A percentile compares a stretch with the other conserved stretches of the same genome.
These are phyloP conservation scores for Microcebus murinus DNA, from an alignment of 2,113 vertebrate genomes.

Conservation along the genomic window DNA sequence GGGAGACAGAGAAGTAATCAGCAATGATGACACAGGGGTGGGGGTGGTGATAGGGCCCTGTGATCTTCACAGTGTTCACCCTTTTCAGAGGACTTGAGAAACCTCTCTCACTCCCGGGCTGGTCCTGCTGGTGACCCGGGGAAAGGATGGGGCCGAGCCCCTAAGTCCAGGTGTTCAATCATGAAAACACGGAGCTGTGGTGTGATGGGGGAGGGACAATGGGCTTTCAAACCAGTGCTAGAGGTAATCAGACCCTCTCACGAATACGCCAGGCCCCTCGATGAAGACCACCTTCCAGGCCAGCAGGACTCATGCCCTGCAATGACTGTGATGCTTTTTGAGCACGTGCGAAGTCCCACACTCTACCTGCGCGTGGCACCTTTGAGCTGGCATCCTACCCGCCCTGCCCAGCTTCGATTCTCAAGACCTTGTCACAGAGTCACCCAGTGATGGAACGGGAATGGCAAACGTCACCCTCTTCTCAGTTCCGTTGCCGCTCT, in stretches of 20 bases:
- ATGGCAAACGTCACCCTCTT: not conserved
- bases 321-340: too few relatives aligned
- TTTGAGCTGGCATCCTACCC: not conserved
- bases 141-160: too few relatives aligned
- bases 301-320: accelerated
- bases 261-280: not conserved
- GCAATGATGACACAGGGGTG: not conserved
- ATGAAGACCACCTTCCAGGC: not conserved
- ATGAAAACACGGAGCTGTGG: not conserved
- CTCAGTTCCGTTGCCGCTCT: not conserved
- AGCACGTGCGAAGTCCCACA: not conserved
- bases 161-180: not conserved
- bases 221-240: not conserved
- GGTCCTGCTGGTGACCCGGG: not conserved
- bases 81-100: not conserved
- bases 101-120: not conserved
- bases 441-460: not conserved
- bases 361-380: not conserved
- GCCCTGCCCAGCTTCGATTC: not conserved
- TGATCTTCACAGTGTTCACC: not conserved
- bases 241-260: not conserved
- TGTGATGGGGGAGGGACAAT: too few relatives aligned
- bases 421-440: not conserved
- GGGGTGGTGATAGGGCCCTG: not conserved
- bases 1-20: not conserved